Evolutionary conservation across 2,888 invertebrate species (phyloP).

Genomic region (Lordiphosa fenestrarum): DNA sequence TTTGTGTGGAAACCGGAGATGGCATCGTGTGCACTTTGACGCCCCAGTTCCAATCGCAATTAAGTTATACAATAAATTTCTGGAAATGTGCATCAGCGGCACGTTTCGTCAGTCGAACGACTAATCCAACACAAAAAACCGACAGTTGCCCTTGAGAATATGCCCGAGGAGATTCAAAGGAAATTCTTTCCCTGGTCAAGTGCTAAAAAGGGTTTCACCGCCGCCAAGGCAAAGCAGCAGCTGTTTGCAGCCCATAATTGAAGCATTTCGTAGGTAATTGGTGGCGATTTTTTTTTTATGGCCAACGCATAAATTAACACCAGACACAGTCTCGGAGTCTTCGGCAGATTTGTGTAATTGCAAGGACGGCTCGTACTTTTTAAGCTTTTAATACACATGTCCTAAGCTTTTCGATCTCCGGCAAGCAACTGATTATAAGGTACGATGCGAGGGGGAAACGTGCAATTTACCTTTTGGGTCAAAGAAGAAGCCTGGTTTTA

Average conservation of each 20-base stretch:
- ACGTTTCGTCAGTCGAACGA: constrained; percentile 36
- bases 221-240: constrained; percentile 42
- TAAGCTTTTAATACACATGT: constrained; percentile 45
- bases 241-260: constrained; percentile 71
- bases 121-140: background rate
- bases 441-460: constrained; percentile 39
- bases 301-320: constrained; percentile 72
- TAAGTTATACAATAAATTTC: constrained; percentile 22
- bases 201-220: constrained; percentile 68
- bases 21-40: constrained; percentile 44
- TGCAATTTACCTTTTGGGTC: constrained; percentile 58
- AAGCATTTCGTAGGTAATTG: constrained; percentile 70
- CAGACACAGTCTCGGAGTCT: constrained; percentile 37
- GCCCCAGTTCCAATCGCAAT: constrained; percentile 54
- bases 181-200: constrained; percentile 28
- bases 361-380: constrained; percentile 27
- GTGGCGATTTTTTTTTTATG: constrained; percentile 67
- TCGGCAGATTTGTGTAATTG: constrained; percentile 70
- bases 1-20: constrained; percentile 32
- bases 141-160: constrained; percentile 26
- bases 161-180: constrained; percentile 33
- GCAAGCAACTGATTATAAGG: constrained; percentile 55
- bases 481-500: constrained; percentile 46
- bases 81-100: constrained; percentile 35
- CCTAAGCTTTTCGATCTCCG: constrained; percentile 19